A percentile compares a stretch with the other conserved stretches of the same genome.
phyloP scores from a whole-genome alignment of 2,888 invertebrate genomes.

The Rhagophthalmus giganteus region DNA sequence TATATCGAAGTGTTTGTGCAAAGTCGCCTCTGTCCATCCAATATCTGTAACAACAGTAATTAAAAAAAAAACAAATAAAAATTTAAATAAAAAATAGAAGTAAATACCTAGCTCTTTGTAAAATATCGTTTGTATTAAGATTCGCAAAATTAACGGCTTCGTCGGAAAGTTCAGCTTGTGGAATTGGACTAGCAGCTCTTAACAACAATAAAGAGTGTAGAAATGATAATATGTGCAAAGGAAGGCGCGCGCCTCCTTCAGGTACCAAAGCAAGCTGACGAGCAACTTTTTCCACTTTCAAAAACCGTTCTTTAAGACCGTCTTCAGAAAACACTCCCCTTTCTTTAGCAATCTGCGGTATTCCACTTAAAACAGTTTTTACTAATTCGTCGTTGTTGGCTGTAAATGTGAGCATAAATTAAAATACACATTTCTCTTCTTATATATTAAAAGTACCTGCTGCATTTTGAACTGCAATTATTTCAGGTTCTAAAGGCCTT shows the following conservation, averaged over 20 bases:
- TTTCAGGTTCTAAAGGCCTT: constrained; percentile 68
- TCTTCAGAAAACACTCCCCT: constrained; percentile 89
- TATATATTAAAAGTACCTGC: constrained; percentile 70
- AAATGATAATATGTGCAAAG: constrained; percentile 83
- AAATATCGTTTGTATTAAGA: constrained; percentile 84
- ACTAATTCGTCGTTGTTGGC: constrained; percentile 80
- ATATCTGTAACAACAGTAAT: constrained; percentile 61
- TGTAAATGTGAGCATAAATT: constrained; percentile 43
- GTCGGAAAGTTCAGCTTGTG: constrained; percentile 73
- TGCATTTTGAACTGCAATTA: constrained; percentile 73
- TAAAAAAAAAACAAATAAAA: too few relatives aligned
- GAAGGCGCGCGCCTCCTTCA: constrained; percentile 82
- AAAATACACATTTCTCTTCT: too few relatives aligned
- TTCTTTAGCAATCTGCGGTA: constrained; percentile 75
- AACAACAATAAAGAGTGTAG: constrained; percentile 84
- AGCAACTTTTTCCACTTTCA: constrained; percentile 79
- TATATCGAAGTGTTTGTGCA: constrained; percentile 80
- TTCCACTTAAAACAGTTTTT: constrained; percentile 71
- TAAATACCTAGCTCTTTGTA: constrained; percentile 80
- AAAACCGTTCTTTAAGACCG: constrained; percentile 80
- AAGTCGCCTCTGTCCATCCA: constrained; percentile 89
- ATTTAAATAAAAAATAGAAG: too few relatives aligned
- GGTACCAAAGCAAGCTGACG: constrained; percentile 84
- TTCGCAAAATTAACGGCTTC: constrained; percentile 71
- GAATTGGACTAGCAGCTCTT: constrained; percentile 69